A percentile compares a stretch with the other conserved stretches of the same genome.
These are phyloP conservation scores for Thamnophis elegans DNA, from an alignment of 2,797 vertebrate species.

Conservation along the genomic window DNA sequence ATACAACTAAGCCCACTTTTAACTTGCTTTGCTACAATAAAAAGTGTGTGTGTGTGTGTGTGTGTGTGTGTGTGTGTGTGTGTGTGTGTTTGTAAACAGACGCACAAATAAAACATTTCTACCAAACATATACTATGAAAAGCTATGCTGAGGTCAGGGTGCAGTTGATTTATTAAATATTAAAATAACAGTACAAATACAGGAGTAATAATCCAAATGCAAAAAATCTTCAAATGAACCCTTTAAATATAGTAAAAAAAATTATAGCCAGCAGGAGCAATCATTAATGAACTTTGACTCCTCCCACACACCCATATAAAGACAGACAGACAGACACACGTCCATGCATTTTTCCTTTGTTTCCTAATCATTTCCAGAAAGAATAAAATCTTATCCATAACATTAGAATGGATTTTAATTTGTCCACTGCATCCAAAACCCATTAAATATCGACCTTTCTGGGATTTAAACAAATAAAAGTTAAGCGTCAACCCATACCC, in stretches of 20 bases:
- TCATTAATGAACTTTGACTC: too few species aligned
- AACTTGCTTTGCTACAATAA: not conserved
- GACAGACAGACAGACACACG: too few species aligned
- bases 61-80: not conserved
- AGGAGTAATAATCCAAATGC: not conserved
- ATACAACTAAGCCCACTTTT: not conserved
- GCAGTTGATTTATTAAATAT: not conserved
- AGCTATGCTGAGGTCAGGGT: not conserved
- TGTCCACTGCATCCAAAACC: too few species aligned
- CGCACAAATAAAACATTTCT: not conserved
- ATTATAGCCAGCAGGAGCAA: not conserved
- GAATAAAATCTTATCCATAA: too few species aligned
- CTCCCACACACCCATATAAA: too few species aligned
- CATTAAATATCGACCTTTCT: too few species aligned
- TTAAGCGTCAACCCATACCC: too few species aligned
- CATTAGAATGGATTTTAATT: too few species aligned
- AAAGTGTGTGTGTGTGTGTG: not conserved
- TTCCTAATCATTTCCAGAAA: too few species aligned
- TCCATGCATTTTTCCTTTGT: too few species aligned
- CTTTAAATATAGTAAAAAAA: not conserved
- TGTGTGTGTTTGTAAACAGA: not conserved
- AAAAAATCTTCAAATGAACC: not conserved
- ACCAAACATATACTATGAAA: not conserved
- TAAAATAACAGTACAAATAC: not conserved
- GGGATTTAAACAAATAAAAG: too few species aligned